Percentiles rank a stretch among this genome's conserved stretches.
Conservation (phyloP, 2,797 vertebrate species). For the Sebastes alutus region DNA sequence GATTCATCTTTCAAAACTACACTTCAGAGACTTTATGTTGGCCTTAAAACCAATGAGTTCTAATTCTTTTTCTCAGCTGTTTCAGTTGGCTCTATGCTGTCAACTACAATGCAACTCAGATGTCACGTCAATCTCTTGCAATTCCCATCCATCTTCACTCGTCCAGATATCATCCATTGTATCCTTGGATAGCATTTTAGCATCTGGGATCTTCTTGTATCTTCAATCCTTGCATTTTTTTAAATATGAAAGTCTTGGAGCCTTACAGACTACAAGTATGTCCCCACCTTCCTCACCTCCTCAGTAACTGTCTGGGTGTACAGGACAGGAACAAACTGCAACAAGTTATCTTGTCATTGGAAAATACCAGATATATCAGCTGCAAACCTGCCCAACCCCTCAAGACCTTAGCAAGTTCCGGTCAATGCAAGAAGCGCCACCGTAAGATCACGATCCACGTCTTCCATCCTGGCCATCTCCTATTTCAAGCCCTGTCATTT, state of each 20-base stretch:
- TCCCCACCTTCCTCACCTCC: background rate
- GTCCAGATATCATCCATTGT: background rate
- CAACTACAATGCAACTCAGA: background rate
- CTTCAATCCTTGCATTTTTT: background rate
- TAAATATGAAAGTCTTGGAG: background rate
- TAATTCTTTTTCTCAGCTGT: background rate
- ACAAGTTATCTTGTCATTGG: background rate
- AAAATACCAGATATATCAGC: background rate
- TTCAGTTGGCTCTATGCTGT: background rate
- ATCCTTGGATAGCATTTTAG: background rate
- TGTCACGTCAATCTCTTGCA: background rate
- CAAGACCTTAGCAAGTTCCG: background rate
- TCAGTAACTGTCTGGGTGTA: background rate
- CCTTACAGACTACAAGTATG: background rate
- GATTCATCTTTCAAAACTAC: background rate
- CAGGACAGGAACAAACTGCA: background rate
- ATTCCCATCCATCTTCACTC: background rate
- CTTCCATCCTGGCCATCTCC: background rate
- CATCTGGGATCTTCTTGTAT: background rate
- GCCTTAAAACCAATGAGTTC: background rate
- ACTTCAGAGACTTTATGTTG: background rate
- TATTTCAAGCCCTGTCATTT: background rate
- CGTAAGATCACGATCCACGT: background rate
- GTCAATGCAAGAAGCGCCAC: background rate
- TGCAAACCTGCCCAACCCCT: background rate